Conservation (phyloP, 2,888 invertebrate species). For the Octodonta nipae region DNA sequence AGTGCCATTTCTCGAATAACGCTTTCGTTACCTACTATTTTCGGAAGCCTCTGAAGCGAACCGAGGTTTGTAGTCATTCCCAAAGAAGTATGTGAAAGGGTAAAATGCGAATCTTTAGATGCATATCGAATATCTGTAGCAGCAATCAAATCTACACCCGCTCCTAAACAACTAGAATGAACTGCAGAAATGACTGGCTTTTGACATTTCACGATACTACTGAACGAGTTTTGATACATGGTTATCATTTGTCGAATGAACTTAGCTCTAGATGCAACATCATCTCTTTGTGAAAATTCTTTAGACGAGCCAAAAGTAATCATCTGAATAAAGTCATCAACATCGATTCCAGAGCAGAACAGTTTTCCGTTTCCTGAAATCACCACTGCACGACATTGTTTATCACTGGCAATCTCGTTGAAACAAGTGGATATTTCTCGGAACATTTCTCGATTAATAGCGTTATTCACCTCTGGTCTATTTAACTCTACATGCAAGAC, state of each 20-base stretch:
- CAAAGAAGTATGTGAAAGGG: no score
- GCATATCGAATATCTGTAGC: slow-evolving; percentile 84
- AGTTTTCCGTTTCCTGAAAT: no score
- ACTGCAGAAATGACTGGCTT: slow-evolving; percentile 85
- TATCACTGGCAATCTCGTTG: no score
- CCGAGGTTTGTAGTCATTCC: slow-evolving; percentile 96
- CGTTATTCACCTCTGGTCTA: no score
- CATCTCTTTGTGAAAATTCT: no score
- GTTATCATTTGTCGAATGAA: slow-evolving; percentile 48
- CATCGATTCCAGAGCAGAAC: no score
- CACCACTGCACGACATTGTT: no score
- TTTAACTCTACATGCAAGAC: no score
- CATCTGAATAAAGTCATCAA: no score
- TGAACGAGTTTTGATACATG: slow-evolving; percentile 63
- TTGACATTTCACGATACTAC: slow-evolving; percentile 68
- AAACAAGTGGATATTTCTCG: no score
- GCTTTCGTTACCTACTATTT: slow-evolving; percentile 77
- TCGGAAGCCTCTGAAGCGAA: slow-evolving; percentile 81
- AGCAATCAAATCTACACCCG: slow-evolving; percentile 75
- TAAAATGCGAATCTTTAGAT: slow-evolving; percentile 73
- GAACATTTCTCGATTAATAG: no score
- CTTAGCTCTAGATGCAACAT: slow-evolving; percentile 65
- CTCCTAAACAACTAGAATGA: slow-evolving; percentile 84
- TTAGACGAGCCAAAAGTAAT: no score
- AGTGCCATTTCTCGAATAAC: slow-evolving; percentile 75